phyloP scores from a whole-genome alignment of 2,113 vertebrate genomes.

The Rhabdornis inornatus region DNA sequence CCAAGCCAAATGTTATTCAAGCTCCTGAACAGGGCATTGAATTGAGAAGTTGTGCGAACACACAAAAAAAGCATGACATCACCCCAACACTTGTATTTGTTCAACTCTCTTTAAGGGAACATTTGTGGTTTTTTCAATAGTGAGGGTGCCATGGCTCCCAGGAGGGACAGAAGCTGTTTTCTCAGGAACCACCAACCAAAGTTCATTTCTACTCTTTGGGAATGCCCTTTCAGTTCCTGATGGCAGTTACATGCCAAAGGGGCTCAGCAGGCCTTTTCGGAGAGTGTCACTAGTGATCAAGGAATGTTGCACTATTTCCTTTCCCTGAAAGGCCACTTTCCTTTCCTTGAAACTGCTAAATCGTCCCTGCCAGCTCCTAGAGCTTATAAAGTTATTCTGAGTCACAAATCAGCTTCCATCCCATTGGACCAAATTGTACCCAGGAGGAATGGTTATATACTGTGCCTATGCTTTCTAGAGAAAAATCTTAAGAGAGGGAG shows the following conservation, averaged over 20 bases:
- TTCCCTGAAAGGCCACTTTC: not conserved
- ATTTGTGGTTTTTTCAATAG: not conserved
- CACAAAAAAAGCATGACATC: slow-evolving; percentile 18
- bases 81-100: not conserved
- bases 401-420: not conserved
- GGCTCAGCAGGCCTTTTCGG: not conserved
- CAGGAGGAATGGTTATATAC: not conserved
- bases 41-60: not conserved
- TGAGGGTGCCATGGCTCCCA: not conserved
- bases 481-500: not conserved
- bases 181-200: not conserved
- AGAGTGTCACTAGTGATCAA: not conserved
- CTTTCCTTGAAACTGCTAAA: not conserved
- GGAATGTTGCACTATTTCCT: not conserved
- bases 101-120: not conserved
- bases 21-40: not conserved
- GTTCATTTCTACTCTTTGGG: not conserved
- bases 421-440: not conserved
- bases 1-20: not conserved
- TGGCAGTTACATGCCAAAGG: not conserved
- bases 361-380: not conserved
- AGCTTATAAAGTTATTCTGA: not conserved
- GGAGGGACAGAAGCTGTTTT: slow-evolving; percentile 11
- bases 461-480: not conserved
- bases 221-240: not conserved